phyloP scores from a whole-genome alignment of 2,113 vertebrate species.

The Hemiscyllium ocellatum region DNA sequence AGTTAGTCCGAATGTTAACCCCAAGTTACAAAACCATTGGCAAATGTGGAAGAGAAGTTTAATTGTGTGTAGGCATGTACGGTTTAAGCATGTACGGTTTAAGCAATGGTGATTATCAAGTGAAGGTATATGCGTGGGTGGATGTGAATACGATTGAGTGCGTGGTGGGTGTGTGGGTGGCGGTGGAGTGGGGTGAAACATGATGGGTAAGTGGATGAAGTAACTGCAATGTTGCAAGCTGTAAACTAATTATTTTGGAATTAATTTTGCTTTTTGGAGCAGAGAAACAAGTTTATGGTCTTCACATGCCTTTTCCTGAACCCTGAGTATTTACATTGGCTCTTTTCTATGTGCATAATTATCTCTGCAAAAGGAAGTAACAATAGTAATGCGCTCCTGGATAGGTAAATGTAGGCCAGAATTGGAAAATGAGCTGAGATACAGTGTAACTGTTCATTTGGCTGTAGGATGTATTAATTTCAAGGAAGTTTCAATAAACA shows the following conservation, averaged over 20 bases:
- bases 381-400: not conserved
- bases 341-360: not conserved
- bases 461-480: not conserved
- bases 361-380: not conserved
- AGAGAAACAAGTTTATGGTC: not conserved
- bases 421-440: not conserved
- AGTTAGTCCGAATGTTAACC: not conserved
- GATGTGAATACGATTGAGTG: not conserved
- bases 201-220: not conserved
- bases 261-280: not conserved
- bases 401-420: not conserved
- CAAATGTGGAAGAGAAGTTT: not conserved
- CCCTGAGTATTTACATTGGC: not conserved
- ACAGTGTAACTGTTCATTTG: not conserved
- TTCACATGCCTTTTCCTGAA: not conserved
- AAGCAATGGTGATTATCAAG: not conserved
- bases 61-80: too few species aligned
- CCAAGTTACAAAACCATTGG: not conserved
- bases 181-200: not conserved
- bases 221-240: not conserved
- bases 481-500: not conserved
- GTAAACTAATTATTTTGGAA: not conserved
- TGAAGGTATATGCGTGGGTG: not conserved
- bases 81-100: too few species aligned
- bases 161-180: not conserved